Base-by-base conservation (phyloP, 2,888 invertebrate genomes). In the Tiphia femorata region DNA sequence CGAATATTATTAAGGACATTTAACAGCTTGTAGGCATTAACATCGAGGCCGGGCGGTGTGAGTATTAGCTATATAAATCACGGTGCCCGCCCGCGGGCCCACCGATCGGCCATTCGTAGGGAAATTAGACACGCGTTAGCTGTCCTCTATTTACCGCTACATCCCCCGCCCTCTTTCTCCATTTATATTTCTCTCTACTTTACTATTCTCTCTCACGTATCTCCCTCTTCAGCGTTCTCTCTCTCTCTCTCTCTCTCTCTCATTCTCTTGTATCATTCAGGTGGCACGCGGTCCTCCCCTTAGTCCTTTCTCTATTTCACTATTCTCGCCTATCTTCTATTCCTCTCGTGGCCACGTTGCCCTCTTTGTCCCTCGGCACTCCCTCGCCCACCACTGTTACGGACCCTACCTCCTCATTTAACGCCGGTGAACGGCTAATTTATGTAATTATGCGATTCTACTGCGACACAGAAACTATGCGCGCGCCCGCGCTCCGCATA, bases 111-210 rank as follows among this genome's bases (percentile, higher is more conserved):
- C 65, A 76, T 79, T 79, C 72, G 73, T 77, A 79, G 73, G 77
- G 69, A 79, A 78, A 78, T 79, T 75, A 78, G 78, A 77, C 75
- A 76, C 76, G 72, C 71, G 74, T 67, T 72, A 49, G 62, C 65
- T 56, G 46, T 51, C 33, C 47, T 49, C 46, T 35, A 48, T 33
- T 51, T 42, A 42, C 48, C 53, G 41, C 17, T 52, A 43, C 49
- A 49, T 54, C 27, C 54, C 47, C 55, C 55, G 50, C 41, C 43
- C 29, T 47, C 51, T 46, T 6, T 49, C 20, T 27, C 6, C 30
- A 25, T 48, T 37, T 35, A 25, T 44, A 47, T 49, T 33, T 43
- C 27, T 51, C 51, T 49, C 53, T 55, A 41, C 16, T 47, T n/a
- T n/a, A n/a, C n/a, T n/a, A n/a, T n/a, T n/a, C n/a, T n/a, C n/a